Evolutionary conservation across 2,797 vertebrate species (phyloP).

Genomic region (Sebastes hubbsi): DNA sequence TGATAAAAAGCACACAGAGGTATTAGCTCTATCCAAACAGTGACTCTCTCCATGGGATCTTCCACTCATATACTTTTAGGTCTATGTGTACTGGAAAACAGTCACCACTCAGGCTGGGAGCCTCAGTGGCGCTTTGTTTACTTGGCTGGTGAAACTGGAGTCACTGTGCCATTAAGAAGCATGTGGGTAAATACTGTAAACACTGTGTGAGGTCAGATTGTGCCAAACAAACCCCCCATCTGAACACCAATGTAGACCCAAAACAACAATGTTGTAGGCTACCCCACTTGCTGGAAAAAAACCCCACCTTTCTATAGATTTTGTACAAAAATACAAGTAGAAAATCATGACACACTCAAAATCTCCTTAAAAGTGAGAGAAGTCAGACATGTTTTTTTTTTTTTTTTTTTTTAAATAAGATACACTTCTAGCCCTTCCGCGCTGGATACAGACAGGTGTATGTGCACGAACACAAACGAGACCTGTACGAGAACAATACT

Average conservation of each 20-base stretch:
- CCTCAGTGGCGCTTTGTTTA: constrained; percentile 75
- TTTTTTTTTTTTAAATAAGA: constrained; percentile 90
- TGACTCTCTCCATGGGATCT: constrained; percentile 74
- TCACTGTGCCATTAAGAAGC: constrained; percentile 99
- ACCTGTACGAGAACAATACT: constrained; percentile 89
- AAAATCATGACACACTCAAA: constrained; percentile 99
- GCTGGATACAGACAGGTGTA: constrained; percentile 97
- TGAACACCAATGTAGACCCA: constrained; percentile 92
- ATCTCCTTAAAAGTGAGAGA: constrained; percentile 96
- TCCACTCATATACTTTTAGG: constrained; percentile 67
- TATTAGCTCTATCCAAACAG: constrained; percentile 91
- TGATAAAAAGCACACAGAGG: constrained; percentile 93
- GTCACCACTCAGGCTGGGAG: constrained; percentile 74
- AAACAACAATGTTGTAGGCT: constrained; percentile 90
- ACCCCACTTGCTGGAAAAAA: constrained; percentile 89
- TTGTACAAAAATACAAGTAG: constrained; percentile 99
- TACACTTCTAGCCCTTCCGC: constrained; percentile 99
- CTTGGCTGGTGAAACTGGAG: constrained; percentile 87
- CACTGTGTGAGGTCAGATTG: constrained; percentile 96
- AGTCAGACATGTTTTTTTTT: constrained; percentile 84
- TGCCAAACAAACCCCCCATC: constrained; percentile 90
- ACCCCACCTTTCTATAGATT: constrained; percentile 94
- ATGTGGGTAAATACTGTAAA: constrained; percentile 99
- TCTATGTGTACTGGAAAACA: constrained; percentile 78
- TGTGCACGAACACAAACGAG: constrained; percentile 85